Percentiles rank a stretch among this genome's conserved stretches.
Evolutionary conservation across 1,140 invertebrate genomes (phyloP).

Genomic region (Pogonomyrmex californicus): DNA sequence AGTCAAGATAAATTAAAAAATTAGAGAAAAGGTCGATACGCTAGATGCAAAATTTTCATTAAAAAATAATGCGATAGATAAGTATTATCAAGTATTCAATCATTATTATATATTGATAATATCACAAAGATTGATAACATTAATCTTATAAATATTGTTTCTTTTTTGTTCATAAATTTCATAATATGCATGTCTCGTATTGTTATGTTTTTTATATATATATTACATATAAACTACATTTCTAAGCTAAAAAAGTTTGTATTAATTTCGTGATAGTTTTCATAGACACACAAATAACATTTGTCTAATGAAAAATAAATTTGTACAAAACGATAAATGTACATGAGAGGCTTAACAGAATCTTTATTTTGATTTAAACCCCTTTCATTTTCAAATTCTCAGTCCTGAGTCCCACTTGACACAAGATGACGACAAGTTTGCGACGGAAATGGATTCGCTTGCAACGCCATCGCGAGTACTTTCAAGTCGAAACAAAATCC

Average conservation of each 20-base stretch:
- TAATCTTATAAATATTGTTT: constrained; percentile 6
- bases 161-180: background rate
- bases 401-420: background rate
- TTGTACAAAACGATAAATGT: background rate
- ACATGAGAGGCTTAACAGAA: background rate
- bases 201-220: background rate
- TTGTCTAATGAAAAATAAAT: background rate
- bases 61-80: background rate
- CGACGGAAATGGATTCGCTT: background rate
- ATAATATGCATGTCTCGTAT: too few species aligned
- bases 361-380: constrained; percentile 23
- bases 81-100: background rate
- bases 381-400: background rate
- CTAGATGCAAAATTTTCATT: background rate
- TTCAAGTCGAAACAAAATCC: background rate
- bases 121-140: constrained; percentile 1
- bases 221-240: background rate
- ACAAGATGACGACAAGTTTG: background rate
- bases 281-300: background rate
- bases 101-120: constrained; percentile 8
- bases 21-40: constrained; percentile 29
- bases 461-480: background rate
- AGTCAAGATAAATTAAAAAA: constrained; percentile 26
- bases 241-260: background rate
- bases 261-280: background rate